A percentile compares a stretch with the other conserved stretches of the same genome.
These are phyloP conservation scores for Chloropsis hardwickii DNA, from an alignment of 2,113 vertebrate species.

Conservation along the genomic window DNA sequence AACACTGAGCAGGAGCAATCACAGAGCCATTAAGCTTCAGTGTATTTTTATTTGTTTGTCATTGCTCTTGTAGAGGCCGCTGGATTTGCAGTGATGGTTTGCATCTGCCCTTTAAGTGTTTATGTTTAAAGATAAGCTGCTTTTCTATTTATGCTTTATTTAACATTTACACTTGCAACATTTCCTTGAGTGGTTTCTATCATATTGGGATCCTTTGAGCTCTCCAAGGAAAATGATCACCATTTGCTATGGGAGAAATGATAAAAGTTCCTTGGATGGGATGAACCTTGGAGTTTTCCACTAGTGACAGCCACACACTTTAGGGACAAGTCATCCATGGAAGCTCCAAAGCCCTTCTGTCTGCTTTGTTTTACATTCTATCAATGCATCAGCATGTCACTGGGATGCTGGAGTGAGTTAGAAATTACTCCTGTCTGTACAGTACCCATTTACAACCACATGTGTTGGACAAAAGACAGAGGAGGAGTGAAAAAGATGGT, in stretches of 20 bases:
- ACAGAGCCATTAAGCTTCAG: not conserved
- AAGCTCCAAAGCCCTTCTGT: not conserved
- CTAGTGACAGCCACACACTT: not conserved
- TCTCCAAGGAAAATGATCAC: not conserved
- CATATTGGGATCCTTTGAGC: not conserved
- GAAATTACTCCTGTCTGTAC: not conserved
- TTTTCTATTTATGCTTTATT: conserved; percentile 27
- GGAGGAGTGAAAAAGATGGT: not conserved
- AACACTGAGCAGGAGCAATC: not conserved
- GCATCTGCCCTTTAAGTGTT: conserved; percentile 37
- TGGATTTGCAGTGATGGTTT: conserved; percentile 40
- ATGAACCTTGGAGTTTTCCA: not conserved
- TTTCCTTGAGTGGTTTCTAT: conserved; percentile 36
- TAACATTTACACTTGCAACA: not conserved
- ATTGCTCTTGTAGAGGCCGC: not conserved
- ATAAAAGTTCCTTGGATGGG: not conserved
- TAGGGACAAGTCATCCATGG: not conserved
- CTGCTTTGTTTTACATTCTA: not conserved
- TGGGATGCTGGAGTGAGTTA: not conserved
- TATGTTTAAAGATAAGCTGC: conserved; percentile 42
- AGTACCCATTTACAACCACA: not conserved
- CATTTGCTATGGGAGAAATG: not conserved
- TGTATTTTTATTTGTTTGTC: not conserved
- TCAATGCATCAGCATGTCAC: not conserved
- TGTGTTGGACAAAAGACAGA: not conserved